These are phyloP conservation scores for Ciconia boyciana DNA, from an alignment of 2,113 vertebrate genomes.

Conservation along the genomic window DNA sequence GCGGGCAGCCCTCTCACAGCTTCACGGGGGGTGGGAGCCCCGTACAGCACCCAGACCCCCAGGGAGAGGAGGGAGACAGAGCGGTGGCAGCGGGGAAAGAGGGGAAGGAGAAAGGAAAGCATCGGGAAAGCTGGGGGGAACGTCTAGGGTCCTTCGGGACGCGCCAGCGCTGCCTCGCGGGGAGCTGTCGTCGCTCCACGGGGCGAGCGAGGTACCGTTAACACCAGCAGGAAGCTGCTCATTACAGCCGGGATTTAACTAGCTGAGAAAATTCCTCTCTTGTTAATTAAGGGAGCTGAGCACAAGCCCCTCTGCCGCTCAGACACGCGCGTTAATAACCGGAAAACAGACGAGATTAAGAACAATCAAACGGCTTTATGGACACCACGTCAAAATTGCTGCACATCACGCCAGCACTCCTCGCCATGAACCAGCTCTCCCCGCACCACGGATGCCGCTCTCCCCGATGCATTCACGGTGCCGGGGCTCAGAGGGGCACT, in stretches of 20 bases:
- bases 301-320: not conserved
- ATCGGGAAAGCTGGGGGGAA: not conserved
- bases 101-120: not conserved
- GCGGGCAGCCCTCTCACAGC: not conserved
- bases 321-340: fast-evolving
- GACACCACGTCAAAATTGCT: fast-evolving
- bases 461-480: too few species aligned
- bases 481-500: not conserved
- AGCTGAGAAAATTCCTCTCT: not conserved
- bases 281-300: not conserved
- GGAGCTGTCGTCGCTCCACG: not conserved
- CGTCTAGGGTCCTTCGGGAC: not conserved
- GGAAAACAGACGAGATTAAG: not conserved
- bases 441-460: fast-evolving
- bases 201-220: fast-evolving
- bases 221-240: not conserved
- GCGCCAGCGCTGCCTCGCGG: not conserved
- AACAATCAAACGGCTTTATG: not conserved
- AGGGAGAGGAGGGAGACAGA: not conserved
- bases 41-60: not conserved
- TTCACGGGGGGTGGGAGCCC: too few species aligned
- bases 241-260: not conserved
- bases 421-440: not conserved
- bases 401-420: not conserved
- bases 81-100: too few species aligned